Conservation (phyloP, 2,888 invertebrate genomes). For the Chrysolina oricalcia region DNA sequence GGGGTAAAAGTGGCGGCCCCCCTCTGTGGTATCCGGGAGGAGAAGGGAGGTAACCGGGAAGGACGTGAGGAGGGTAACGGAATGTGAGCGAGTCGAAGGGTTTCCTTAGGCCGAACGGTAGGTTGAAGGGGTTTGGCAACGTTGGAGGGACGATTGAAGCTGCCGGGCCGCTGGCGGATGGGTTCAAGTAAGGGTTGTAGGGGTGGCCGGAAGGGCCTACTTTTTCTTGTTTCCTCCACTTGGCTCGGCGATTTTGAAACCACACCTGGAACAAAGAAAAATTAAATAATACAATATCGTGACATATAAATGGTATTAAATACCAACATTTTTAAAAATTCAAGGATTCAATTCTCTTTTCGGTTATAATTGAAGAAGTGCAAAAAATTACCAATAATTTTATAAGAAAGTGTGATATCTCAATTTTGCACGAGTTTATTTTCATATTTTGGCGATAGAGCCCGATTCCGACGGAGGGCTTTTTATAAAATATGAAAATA, state of each 20-base stretch:
- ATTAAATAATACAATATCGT: background rate
- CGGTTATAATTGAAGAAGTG: too few species aligned
- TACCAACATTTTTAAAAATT: too few species aligned
- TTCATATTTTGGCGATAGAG: too few species aligned
- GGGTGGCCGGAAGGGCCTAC: slow-evolving; percentile 93
- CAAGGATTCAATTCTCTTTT: too few species aligned
- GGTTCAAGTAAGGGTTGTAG: slow-evolving; percentile 87
- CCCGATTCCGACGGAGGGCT: too few species aligned
- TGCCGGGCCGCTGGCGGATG: slow-evolving; percentile 76
- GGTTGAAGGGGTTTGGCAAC: slow-evolving; percentile 88
- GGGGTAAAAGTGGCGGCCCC: slow-evolving; percentile 78
- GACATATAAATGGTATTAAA: background rate
- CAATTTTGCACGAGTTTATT: too few species aligned
- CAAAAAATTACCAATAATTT: too few species aligned
- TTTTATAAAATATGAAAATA: too few species aligned
- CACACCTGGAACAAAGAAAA: slow-evolving; percentile 82
- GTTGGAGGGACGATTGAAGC: slow-evolving; percentile 82
- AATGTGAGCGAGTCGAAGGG: slow-evolving; percentile 84
- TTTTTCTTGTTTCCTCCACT: slow-evolving; percentile 95
- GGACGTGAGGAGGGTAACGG: slow-evolving; percentile 79
- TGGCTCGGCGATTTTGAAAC: slow-evolving; percentile 94
- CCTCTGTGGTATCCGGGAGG: slow-evolving; percentile 74
- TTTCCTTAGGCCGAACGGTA: slow-evolving; percentile 84
- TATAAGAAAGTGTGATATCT: too few species aligned
- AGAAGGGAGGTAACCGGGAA: slow-evolving; percentile 75